Base-by-base conservation (phyloP, 2,888 invertebrate species). In the Nebria salina region DNA sequence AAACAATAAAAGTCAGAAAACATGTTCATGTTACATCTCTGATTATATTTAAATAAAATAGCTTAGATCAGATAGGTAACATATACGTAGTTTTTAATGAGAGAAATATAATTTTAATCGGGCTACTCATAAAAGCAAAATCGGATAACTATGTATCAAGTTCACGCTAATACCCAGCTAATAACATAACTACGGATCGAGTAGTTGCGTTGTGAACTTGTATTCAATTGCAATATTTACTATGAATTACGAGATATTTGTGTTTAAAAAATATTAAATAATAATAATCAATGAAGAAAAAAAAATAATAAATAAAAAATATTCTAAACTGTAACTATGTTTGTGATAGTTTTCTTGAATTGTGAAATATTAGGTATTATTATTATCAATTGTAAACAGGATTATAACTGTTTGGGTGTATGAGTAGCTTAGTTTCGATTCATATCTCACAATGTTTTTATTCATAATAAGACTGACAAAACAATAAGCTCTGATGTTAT, bases 401-500 rank as follows among this genome's bases (percentile, higher is more conserved):
- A 13, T 41, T 78, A 77, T 72, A 72, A 65, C 75, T 81, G 76
- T 81, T 76, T 73, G 64, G 13, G 65, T 75, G 76, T 81, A 81
- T 81, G 81, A 81, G 81, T 81, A 81, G 81, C 76, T 81, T 76
- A 76, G 76, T 76, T 76, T 81, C 66, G 25, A 76, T 81, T 81
- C 81, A 81, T 81, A 81, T 81, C 81, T 81, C 81, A 81, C 81
- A 72, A 80, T 81, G 81, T 81, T 81, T 80, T 81, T 81, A 81
- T 81, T 81, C 76, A 76, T 76, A 81, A 81, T 81, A 81, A 81
- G 81, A 81, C 81, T 81, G 81, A 81, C 76, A 73, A 81, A 81
- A 81, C 81, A 81, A 81, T 81, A 81, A 81, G 81, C 81, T 81
- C 81, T 81, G 34, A 34, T 34, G 76, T 81, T 54, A 65, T 79